Conservation (phyloP, 2,113 vertebrate genomes). For the Myanophis thanlyinensis region DNA sequence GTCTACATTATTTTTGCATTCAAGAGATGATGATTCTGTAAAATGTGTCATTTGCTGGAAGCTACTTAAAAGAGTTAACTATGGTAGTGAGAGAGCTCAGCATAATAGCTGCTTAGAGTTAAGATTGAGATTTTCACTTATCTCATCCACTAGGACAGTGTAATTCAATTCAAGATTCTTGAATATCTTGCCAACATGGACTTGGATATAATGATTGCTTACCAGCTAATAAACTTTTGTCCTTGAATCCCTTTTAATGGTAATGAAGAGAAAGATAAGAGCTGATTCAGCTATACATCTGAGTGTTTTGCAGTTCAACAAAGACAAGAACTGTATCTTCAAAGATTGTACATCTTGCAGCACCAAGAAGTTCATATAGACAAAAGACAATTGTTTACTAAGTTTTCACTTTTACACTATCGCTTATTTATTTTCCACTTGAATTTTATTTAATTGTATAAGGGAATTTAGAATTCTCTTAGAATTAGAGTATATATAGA, state of each 20-base stretch:
- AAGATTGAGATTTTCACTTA: neutral
- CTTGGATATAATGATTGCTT: neutral
- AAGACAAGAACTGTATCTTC: neutral
- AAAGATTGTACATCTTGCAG: neutral
- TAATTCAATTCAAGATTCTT: neutral
- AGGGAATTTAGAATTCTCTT: neutral
- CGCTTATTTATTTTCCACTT: neutral
- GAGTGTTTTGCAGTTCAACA: neutral
- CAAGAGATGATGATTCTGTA: neutral
- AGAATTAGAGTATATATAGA: too few species aligned
- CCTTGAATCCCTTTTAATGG: neutral
- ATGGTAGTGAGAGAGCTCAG: neutral
- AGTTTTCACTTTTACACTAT: neutral
- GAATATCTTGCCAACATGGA: neutral
- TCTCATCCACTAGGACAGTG: neutral
- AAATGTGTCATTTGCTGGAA: neutral
- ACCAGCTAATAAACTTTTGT: neutral
- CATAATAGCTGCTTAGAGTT: neutral
- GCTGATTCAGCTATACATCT: neutral
- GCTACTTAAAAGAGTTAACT: neutral
- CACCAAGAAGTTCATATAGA: neutral
- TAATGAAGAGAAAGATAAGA: neutral
- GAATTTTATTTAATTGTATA: neutral
- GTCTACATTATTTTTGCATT: neutral
- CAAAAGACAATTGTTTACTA: neutral